Base-by-base conservation (phyloP, 2,113 vertebrate species). In the Bubo blakistoni region DNA sequence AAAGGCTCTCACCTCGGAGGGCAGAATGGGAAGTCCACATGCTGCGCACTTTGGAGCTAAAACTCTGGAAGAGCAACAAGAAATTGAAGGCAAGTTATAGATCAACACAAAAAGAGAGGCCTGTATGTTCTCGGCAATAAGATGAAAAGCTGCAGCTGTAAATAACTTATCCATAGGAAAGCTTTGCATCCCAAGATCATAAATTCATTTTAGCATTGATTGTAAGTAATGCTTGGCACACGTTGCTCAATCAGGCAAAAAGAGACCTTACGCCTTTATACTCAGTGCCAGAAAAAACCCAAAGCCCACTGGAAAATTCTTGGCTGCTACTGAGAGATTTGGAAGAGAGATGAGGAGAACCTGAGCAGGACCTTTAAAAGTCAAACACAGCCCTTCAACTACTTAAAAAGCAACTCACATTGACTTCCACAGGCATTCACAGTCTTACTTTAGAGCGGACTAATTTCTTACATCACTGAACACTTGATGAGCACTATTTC, bases 41-140 rank as follows among this genome's bases (percentile, higher is more conserved):
- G 99, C 98, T 30, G 99, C 98, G 98, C 99, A 99, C 97, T 99
- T 99, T 12, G 99, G 99, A 42, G 99, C 99, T 95, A 99, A 94
- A 80, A 99, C 99, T 97, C 99, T 99, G 90, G 4, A 96, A n/a
- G 1, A 57, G 71, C 52, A 90, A 88, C 0, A 4, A 96, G 13
- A 86, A 63, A 93, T 55, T 51, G 70, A 88, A 58, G 25, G 57
- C 30, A 82, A 93, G 40, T 97, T 86, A 94, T 3, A 63, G 34
- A 88, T 17, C 26, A 52, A 26, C 30, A 63, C 21, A 55, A 86
- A 70, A 74, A 83, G 52, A 84, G 58, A 71, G 19, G 25, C 29
- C 12, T 79, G 13, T 32, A 25, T 65, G 61, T 54, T 87, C 61
- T 81, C 6, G 2, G 25, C 0, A 4, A 34, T 66, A 90, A 51